A percentile compares a stretch with the other conserved stretches of the same genome.
These are phyloP conservation scores for Machimus atricapillus DNA, from an alignment of 2,888 invertebrate species.

Conservation along the genomic window DNA sequence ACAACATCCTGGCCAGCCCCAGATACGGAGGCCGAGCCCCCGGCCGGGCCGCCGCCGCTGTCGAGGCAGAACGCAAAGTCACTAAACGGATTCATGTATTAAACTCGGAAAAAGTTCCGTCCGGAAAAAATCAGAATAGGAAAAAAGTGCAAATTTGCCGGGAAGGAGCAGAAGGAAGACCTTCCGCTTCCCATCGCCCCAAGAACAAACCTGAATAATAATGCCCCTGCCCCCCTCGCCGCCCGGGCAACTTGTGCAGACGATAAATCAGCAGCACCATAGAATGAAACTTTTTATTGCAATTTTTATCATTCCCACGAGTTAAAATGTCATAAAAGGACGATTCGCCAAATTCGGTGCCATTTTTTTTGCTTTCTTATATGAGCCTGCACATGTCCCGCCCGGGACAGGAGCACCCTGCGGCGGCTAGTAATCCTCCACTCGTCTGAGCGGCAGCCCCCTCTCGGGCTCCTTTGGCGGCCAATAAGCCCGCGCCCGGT, in stretches of 20 bases:
- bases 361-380: conserved; percentile 48
- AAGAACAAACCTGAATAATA: conserved; percentile 28
- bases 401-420: neutral
- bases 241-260: conserved; percentile 46
- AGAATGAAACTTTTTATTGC: conserved; percentile 51
- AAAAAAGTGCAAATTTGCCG: conserved; percentile 29
- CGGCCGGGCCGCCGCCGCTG: neutral
- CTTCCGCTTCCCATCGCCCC: neutral
- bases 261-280: conserved; percentile 51
- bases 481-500: conserved; percentile 6
- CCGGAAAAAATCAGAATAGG: neutral
- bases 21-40: conserved; percentile 6
- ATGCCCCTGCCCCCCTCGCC: conserved; percentile 1
- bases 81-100: conserved; percentile 30
- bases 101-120: neutral
- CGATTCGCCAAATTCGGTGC: conserved; percentile 51
- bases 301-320: conserved; percentile 51
- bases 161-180: conserved; percentile 3
- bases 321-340: conserved; percentile 53
- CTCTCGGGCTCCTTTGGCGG: neutral
- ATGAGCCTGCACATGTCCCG: neutral
- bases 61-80: conserved; percentile 2
- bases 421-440: neutral
- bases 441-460: neutral
- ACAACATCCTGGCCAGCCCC: conserved; percentile 32